These are phyloP conservation scores for Petrocephalus microphthalmus DNA, from an alignment of 2,113 vertebrate species.

Conservation along the genomic window DNA sequence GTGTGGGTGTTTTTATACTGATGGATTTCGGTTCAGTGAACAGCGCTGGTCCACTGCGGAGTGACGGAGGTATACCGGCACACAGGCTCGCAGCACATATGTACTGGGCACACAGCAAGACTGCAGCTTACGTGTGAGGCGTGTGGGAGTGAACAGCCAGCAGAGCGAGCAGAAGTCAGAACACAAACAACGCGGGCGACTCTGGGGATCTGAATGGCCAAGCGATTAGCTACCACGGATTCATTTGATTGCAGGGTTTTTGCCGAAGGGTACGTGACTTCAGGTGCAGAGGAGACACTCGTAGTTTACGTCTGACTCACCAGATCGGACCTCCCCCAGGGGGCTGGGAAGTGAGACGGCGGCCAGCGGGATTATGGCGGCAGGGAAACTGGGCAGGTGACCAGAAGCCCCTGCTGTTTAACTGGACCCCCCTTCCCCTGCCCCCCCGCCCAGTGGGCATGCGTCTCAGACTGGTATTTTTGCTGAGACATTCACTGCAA, in stretches of 20 bases:
- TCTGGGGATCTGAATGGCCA: not conserved
- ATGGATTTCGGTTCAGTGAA: not conserved
- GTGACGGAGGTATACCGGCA: not conserved
- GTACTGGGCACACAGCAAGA: not conserved
- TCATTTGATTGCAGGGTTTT: not conserved
- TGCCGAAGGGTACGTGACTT: not conserved
- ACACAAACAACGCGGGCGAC: not conserved
- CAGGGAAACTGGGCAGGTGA: slow-evolving; percentile 11
- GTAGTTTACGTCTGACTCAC: not conserved
- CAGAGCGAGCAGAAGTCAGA: not conserved
- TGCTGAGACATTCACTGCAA: not conserved
- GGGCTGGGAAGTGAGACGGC: not conserved
- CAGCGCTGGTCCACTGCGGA: not conserved
- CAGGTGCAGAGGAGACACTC: not conserved
- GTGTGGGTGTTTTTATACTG: not conserved
- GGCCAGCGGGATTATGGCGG: not conserved
- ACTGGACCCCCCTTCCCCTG: not conserved
- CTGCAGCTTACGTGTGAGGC: not conserved
- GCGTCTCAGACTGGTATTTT: not conserved
- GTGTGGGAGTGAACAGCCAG: not conserved
- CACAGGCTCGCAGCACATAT: not conserved
- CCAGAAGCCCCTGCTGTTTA: slow-evolving; percentile 7
- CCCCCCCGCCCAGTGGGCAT: not conserved
- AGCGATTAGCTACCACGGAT: not conserved
- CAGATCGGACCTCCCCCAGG: not conserved